These are phyloP conservation scores for Eulemur coronatus DNA, from an alignment of 2,797 vertebrate genomes.

Conservation along the genomic window DNA sequence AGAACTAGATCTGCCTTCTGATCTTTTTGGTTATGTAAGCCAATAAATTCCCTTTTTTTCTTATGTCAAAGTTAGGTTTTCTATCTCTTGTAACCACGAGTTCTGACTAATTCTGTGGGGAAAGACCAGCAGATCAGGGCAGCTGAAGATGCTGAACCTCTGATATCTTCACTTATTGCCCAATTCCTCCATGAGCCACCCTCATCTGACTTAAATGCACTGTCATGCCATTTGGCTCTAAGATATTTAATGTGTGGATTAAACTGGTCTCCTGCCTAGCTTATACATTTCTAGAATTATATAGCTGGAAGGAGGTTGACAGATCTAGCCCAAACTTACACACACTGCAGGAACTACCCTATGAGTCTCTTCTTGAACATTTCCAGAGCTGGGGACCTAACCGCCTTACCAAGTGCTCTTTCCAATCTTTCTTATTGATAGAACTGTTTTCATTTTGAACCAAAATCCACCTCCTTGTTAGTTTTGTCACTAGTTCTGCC, in stretches of 20 bases:
- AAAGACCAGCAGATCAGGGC: neutral
- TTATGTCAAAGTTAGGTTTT: constrained; percentile 24
- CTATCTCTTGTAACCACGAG: neutral
- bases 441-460: neutral
- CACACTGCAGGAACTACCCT: neutral
- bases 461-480: neutral
- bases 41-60: neutral
- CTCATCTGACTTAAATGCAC: neutral
- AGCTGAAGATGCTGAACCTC: neutral
- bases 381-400: neutral
- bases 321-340: neutral
- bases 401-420: neutral
- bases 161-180: neutral
- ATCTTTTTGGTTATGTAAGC: neutral
- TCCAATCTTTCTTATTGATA: neutral
- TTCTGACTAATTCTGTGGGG: constrained; percentile 47
- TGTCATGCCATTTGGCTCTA: neutral
- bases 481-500: neutral
- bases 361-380: neutral
- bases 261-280: neutral
- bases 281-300: constrained; percentile 29
- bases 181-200: neutral
- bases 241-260: neutral
- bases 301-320: neutral
- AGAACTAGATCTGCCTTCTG: neutral